Evolutionary conservation across 2,888 invertebrate genomes (phyloP), one percentile per base, ranked within the genome.

Genomic region (Sturmia bella): DNA sequence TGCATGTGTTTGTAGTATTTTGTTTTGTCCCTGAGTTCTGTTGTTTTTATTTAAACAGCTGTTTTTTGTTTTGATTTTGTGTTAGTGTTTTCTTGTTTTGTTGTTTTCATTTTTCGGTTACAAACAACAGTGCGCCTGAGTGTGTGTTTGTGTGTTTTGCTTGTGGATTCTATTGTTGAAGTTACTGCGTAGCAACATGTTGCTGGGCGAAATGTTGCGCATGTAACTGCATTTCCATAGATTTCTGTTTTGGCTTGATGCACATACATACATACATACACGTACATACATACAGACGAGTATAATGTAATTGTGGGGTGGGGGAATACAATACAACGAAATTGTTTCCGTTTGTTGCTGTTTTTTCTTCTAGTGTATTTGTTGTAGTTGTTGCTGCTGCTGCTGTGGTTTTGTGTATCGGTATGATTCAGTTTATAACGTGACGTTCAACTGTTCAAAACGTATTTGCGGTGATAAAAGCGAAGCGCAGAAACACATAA

Each of bases 391-490:
- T 50, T 75, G 61, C 41, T 59, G 50, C n/a, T 43, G 68, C 17
- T 75, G 70, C 59, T 75, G 56, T 57, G 75, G 56, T 48, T 75
- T 66, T 50, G 43, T 77, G 81, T 73, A 77, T 81, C 68, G 77
- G 72, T 39, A 79, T 79, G 68, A 56, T 77, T 81, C 68, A 81
- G 82, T 82, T 82, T 78, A 64, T 74, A 74, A 78, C 82, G 78
- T 82, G 77, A 78, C 82, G 82, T 78, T 77, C 74, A 82, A 82
- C 82, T 78, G 82, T 74, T 78, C 64, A 56, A 76, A 76, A 73
- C 80, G 78, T 82, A 21, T 69, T 70, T 57, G 74, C 82, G 82
- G 82, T 73, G 45, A 54, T 48, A 43, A 19, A 12, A 56, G 39
- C n/a, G 52, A 54, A 12, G 32, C 50, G 43, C 48, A 17, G 32